A percentile compares a stretch with the other conserved stretches of the same genome.
phyloP scores from a whole-genome alignment of 2,888 invertebrate species.

The Diarsia mendica region DNA sequence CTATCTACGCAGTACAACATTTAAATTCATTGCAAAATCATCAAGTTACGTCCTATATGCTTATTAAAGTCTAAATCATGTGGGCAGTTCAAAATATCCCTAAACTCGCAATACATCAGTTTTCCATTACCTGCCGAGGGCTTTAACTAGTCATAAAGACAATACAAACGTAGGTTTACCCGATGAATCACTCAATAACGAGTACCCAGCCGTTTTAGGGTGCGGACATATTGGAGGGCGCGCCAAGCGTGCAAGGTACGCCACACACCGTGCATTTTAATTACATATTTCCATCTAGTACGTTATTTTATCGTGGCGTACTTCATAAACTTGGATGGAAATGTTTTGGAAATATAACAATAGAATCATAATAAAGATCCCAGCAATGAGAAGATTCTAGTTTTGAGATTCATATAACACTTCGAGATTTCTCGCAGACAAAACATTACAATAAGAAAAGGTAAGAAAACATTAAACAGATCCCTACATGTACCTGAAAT shows the following conservation, averaged over 20 bases:
- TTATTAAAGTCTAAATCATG: neutral
- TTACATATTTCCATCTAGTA: slow-evolving; percentile 22
- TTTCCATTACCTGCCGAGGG: slow-evolving; percentile 35
- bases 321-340: slow-evolving; percentile 13
- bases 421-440: neutral
- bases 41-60: neutral
- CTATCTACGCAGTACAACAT: neutral
- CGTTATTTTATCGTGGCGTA: slow-evolving; percentile 1
- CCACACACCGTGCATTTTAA: slow-evolving; percentile 40
- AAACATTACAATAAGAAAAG: neutral
- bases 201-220: slow-evolving; percentile 53
- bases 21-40: neutral
- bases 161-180: slow-evolving; percentile 63
- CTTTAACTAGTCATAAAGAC: slow-evolving; percentile 45
- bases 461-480: neutral
- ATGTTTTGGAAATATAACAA: slow-evolving; percentile 19
- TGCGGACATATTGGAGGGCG: slow-evolving; percentile 50
- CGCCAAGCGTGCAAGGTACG: slow-evolving; percentile 42
- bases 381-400: neutral
- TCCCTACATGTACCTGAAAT: neutral
- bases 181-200: slow-evolving; percentile 59
- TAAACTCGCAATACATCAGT: slow-evolving; percentile 8
- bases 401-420: slow-evolving; percentile 1
- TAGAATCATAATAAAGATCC: slow-evolving; percentile 10
- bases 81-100: slow-evolving; percentile 23